Evolutionary conservation across 2,113 vertebrate genomes (phyloP), one percentile per base, ranked within the genome.

Genomic region (Tragulus kanchil): DNA sequence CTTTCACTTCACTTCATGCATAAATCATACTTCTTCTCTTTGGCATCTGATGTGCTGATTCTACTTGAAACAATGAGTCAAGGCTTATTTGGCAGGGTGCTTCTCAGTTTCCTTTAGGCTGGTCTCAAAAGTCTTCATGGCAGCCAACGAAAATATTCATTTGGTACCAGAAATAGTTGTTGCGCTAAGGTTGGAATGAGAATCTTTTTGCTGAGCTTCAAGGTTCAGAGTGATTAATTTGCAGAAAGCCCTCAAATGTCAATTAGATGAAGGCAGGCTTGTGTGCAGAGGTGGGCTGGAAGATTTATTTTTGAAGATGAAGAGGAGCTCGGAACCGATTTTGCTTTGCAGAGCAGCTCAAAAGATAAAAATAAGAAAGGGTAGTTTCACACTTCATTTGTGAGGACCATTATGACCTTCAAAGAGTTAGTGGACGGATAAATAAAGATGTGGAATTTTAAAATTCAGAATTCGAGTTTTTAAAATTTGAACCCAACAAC

Each of bases 191-290:
- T 94, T 90, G 69, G 86, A 45, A 56, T 36, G 87, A 89, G 71
- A 86, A 94, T 31, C 17, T 52, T 92, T 92, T 96, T 92, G 90
- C 96, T 96, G 84, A 96, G 93, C 69, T 92, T 94, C 31, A 88
- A 42, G 42, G 89, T 94, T 92, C 62, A 36, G 75, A 85, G 81
- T 82, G 85, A 90, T 85, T 92, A 87, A 95, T 90, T 84, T 89
- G 58, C 77, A 93, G 94, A 94, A 97, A 81, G 26, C 54, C 88
- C 79, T 62, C 1, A 3, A n/a, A n/a, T 65, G 42, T 78, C 23
- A 82, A 69, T 97, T 75, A 93, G 62, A 83, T 59, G 69, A 36
- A n/a, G 59, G 45, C 16, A 69, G 36, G 13, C 48, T 19, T 84
- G 56, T 42, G 67, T 71, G 25, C 12, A 82, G 58, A 82, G 23